Base-by-base conservation (phyloP, 2,797 vertebrate species). In the Propithecus deckenii region DNA sequence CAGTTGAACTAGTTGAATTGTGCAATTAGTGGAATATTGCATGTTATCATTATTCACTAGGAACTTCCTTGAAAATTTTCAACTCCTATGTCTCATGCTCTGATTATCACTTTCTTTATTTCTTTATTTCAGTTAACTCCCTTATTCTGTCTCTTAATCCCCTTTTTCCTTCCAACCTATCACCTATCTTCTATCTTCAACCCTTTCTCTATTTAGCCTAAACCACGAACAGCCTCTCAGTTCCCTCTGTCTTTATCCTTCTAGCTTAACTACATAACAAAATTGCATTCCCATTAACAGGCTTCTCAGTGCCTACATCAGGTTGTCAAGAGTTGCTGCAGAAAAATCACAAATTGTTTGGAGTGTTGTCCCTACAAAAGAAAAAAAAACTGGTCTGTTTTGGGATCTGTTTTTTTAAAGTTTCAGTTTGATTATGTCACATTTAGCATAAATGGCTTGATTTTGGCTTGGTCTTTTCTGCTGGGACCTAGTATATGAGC, bases 61-160 rank as follows among this genome's bases (percentile, higher is more conserved):
- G n/a, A 88, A 83, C 57, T 63, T 92, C 78, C 81, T 92, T 57
- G 57, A 85, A 95, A 94, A 74, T 63, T 50, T 91, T 91, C 74
- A 86, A 50, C n/a, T 91, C 52, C 41, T 74, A 3, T 69, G 46
- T 52, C 22, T 79, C 74, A 38, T 46, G 25, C 13, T 86, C 7
- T 57, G 32, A 65, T 43, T 17, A 87, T 4, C 11, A 38, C 48
- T 86, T 94, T 88, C 75, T 89, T 65, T 80, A n/a, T 90, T 76
- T 85, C 25, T 59, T 10, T 59, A 10, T 52, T 18, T 52, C 50
- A 52, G 50, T 59, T 50, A 80, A 43, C 9, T 38, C 9, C 23
- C 25, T 79, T 67, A 91, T 74, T 97, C 69, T 89, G 28, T 74
- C 55, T 50, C 67, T 32, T 15, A 35, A 22, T 85, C 9, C 17